Base-by-base conservation (phyloP, 2,113 vertebrate genomes). In the Nannobrachium achirus region DNA sequence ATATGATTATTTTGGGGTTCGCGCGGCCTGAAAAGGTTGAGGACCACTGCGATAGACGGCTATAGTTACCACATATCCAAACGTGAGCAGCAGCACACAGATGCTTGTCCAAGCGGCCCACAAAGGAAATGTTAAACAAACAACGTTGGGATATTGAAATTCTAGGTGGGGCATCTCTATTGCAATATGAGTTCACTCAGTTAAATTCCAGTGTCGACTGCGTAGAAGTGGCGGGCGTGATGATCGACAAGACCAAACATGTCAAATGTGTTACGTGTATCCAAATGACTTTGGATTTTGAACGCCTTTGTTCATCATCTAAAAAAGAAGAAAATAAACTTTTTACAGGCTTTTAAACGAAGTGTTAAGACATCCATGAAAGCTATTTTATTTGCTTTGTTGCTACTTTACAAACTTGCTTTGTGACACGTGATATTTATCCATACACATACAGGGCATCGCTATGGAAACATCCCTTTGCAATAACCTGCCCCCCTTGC, bases 401-500 rank as follows among this genome's bases (percentile, higher is more conserved):
- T 72, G 79, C 75, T 75, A 76, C 53, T 56, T 76, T 79, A 78
- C 51, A 80, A 71, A 68, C 66, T n/a, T 59, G 62, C 75, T 77
- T 89, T 90, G 79, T 82, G 79, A 74, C 79, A 85, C 85, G 76
- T 75, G 78, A 86, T 91, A 92, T 92, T 90, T 92, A 91, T 90
- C 81, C 73, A 76, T 84, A 92, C 85, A 89, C 88, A 90, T 73
- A 80, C 60, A 70, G 67, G 72, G 67, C 71, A 90, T 93, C 86
- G 81, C 92, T 88, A 93, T 92, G 90, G 91, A 86, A 90, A 94
- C 90, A 83, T 67, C 71, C 68, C 69, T n/a, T n/a, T 83, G 71
- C 74, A 77, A 83, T 88, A 90, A 90, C 86, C 86, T 86, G 76
- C 84, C 89, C 89, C 79, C 73, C 72, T 86, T 89, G 89, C 92